Percentiles rank a stretch among this genome's conserved stretches.
Evolutionary conservation across 2,888 invertebrate genomes (phyloP).

Genomic region (Pyralis farinalis): DNA sequence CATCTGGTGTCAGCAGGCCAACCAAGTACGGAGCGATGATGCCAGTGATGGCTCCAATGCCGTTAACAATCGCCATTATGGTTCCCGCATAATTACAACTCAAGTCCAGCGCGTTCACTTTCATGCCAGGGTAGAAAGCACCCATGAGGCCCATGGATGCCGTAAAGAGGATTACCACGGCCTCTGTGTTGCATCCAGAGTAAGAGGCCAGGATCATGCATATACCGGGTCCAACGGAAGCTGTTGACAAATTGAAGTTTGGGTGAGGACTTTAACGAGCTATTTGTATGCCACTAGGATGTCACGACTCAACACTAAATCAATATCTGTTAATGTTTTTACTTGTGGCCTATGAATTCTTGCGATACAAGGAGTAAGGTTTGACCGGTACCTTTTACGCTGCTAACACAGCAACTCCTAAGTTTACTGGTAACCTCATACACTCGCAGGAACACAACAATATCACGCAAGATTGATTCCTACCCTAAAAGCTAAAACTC

Average conservation of each 20-base stretch:
- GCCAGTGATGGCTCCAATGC: constrained; percentile 86
- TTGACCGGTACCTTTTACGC: too few relatives aligned
- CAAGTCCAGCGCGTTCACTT: constrained; percentile 84
- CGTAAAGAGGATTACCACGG: constrained; percentile 83
- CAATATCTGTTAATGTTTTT: too few relatives aligned
- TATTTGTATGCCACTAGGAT: too few relatives aligned
- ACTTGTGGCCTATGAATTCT: too few relatives aligned
- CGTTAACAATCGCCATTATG: constrained; percentile 85
- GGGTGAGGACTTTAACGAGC: constrained; percentile 1
- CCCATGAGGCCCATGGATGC: constrained; percentile 87
- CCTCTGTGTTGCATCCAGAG: constrained; percentile 82
- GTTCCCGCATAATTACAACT: constrained; percentile 85
- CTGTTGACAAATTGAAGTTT: constrained; percentile 40
- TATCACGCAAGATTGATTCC: too few relatives aligned
- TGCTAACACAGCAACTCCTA: too few relatives aligned
- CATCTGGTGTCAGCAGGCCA: constrained; percentile 83
- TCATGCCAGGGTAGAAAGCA: constrained; percentile 86
- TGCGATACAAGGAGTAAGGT: too few relatives aligned
- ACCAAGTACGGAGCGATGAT: constrained; percentile 86
- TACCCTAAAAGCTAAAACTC: too few relatives aligned
- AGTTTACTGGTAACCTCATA: too few relatives aligned
- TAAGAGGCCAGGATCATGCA: constrained; percentile 86
- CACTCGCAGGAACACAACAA: too few relatives aligned
- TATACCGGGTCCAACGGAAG: constrained; percentile 84
- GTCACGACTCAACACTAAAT: too few relatives aligned